Conservation (phyloP, 2,113 vertebrate species). For the Balaeniceps rex region DNA sequence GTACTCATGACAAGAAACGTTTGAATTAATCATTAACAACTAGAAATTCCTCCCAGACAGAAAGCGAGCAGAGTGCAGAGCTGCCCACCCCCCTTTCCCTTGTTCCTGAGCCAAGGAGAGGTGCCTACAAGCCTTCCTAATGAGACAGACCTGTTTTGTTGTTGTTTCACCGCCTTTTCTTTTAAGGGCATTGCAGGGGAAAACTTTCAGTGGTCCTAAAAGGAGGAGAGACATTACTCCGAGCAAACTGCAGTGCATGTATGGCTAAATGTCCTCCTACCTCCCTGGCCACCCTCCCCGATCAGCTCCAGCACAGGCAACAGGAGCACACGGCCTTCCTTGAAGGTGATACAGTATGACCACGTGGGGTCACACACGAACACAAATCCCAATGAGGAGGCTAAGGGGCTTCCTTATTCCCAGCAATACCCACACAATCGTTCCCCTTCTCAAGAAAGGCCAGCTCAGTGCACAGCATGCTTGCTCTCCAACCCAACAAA, state of each 20-base stretch:
- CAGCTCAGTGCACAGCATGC: background rate
- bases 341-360: background rate
- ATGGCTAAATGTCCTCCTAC: background rate
- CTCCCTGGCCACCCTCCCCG: background rate
- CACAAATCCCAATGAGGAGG: background rate
- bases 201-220: background rate
- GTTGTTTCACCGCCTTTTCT: background rate
- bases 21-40: conserved; percentile 55
- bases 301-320: background rate
- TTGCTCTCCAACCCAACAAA: background rate
- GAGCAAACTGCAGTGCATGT: background rate
- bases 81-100: background rate
- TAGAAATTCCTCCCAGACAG: conserved; percentile 25
- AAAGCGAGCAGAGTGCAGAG: background rate
- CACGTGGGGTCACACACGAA: rapidly evolving
- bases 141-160: background rate
- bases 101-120: background rate
- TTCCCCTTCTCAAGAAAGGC: background rate
- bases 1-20: conserved; percentile 18
- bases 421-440: background rate
- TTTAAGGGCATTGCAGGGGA: background rate
- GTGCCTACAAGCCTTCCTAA: background rate
- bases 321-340: background rate
- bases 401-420: background rate
- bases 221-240: background rate